phyloP scores from a whole-genome alignment of 2,888 invertebrate species.

The Gibbula magus region DNA sequence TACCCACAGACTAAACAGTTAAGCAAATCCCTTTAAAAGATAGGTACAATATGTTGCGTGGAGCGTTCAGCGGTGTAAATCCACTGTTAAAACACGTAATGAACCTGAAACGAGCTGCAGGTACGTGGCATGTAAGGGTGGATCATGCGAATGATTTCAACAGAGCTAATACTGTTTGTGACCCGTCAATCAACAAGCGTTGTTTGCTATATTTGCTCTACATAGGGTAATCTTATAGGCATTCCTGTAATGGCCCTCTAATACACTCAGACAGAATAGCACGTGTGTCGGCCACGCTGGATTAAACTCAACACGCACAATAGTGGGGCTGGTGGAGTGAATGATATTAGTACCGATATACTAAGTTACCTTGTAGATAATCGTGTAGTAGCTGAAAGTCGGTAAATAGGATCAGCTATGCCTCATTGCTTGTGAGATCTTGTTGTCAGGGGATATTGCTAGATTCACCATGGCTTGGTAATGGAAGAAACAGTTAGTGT shows the following conservation, averaged over 20 bases:
- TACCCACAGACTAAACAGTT: no score
- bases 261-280: background rate
- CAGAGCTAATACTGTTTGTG: background rate
- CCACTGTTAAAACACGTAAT: no score
- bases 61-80: no score
- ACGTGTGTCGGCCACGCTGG: background rate
- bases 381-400: background rate
- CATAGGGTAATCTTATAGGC: background rate
- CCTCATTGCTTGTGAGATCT: background rate
- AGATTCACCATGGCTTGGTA: background rate
- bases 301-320: background rate
- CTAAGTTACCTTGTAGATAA: background rate
- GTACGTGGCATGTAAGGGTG: background rate
- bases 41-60: no score
- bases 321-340: background rate
- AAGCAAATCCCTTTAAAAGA: no score
- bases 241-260: background rate
- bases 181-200: background rate
- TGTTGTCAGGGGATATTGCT: slow-evolving; percentile 9
- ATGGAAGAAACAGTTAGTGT: no score
- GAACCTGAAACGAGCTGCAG: no score
- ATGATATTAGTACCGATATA: background rate
- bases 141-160: background rate
- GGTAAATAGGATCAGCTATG: background rate
- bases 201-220: background rate